Evolutionary conservation across 1,140 invertebrate genomes (phyloP).

Genomic region (Calliopsis andreniformis): DNA sequence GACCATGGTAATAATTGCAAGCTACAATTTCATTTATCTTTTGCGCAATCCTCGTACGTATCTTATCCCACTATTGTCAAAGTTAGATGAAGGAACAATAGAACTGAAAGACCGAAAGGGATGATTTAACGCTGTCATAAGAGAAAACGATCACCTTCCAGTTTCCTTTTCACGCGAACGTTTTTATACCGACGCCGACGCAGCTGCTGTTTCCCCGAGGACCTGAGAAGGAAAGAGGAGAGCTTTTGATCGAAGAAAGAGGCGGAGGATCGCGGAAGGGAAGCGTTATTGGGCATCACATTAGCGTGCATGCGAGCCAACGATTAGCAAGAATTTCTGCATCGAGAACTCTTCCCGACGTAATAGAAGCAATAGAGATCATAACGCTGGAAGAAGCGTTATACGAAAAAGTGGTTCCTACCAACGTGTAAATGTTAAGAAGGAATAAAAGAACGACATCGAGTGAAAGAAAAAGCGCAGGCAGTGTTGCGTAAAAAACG

Average conservation of each 20-base stretch:
- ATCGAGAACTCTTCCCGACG: conserved; percentile 18
- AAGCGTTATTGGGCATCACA: conserved; percentile 48
- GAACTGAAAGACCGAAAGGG: background rate
- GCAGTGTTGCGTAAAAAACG: no score
- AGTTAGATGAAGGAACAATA: conserved; percentile 19
- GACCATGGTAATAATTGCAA: background rate
- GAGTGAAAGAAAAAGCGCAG: no score
- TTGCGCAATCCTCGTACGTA: background rate
- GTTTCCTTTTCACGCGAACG: conserved; percentile 8
- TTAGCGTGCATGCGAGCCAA: conserved; percentile 64
- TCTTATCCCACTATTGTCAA: background rate
- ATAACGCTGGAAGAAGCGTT: background rate
- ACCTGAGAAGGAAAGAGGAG: conserved; percentile 10
- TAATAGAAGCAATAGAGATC: conserved; percentile 2
- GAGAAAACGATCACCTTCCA: conserved; percentile 18
- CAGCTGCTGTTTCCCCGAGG: conserved; percentile 37
- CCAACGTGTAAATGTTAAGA: background rate
- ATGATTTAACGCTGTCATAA: conserved; percentile 18
- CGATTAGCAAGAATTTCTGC: conserved; percentile 58
- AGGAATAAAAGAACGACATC: no score
- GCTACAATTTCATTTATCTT: background rate
- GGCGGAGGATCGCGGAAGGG: conserved; percentile 21
- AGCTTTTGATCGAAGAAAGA: conserved; percentile 20
- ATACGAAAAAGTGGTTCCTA: conserved; percentile 11
- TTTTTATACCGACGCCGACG: conserved; percentile 27